Conservation (phyloP, 2,113 vertebrate species). For the Indri indri region DNA sequence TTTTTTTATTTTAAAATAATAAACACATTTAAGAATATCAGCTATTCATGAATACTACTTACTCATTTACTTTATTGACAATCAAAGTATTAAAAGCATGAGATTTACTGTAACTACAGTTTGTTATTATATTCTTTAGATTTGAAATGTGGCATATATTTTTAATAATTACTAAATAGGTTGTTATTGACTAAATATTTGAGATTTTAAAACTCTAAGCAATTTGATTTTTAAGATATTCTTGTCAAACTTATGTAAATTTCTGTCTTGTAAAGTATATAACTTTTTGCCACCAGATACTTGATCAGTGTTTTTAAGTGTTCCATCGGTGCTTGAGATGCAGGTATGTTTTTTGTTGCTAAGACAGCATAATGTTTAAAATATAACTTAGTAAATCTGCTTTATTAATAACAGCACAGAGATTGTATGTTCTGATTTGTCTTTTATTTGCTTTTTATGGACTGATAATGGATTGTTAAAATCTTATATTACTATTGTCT, state of each 20-base stretch:
- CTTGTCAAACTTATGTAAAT: background rate
- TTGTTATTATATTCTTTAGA: background rate
- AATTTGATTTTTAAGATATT: background rate
- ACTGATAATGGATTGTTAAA: background rate
- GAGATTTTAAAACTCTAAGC: background rate
- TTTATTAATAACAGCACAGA: background rate
- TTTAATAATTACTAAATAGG: background rate
- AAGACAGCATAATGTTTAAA: background rate
- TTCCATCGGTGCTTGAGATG: background rate
- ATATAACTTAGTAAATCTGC: background rate
- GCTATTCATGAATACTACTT: background rate
- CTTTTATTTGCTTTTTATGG: background rate
- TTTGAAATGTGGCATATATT: background rate
- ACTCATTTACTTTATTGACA: background rate
- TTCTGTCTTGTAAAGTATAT: conserved; percentile 13
- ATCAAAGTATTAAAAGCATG: background rate
- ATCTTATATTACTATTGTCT: background rate
- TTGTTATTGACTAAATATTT: background rate
- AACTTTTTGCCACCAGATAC: background rate
- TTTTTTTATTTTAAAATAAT: background rate
- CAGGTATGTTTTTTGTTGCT: background rate
- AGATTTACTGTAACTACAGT: background rate
- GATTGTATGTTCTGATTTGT: background rate
- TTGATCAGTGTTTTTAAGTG: background rate
- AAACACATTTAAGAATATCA: background rate